These are phyloP conservation scores for Styela plicata DNA, from an alignment of 23 tunicate genomes.

Conservation along the genomic window DNA sequence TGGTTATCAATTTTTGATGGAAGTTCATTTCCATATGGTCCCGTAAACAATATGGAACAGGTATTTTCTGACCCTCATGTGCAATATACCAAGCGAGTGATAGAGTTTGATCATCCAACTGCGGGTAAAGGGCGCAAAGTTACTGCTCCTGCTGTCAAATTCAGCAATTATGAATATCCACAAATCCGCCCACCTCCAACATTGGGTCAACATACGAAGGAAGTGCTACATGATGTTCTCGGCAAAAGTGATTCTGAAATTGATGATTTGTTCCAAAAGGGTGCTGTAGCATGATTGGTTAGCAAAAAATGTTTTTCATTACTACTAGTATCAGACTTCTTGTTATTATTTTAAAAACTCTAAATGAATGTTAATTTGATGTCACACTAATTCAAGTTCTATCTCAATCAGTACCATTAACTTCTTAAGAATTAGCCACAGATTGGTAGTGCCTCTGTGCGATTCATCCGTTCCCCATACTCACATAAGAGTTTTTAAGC, in stretches of 20 bases:
- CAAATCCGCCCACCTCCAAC: conserved; percentile 41
- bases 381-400: too few species aligned
- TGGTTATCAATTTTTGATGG: conserved; percentile 71
- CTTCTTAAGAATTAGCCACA: too few species aligned
- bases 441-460: too few species aligned
- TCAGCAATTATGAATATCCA: conserved; percentile 22
- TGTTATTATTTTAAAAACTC: too few species aligned
- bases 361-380: too few species aligned
- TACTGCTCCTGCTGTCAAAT: conserved; percentile 84
- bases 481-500: too few species aligned
- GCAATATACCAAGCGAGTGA: conserved; percentile 40
- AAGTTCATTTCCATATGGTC: conserved; percentile 81
- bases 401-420: too few species aligned
- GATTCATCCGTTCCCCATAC: too few species aligned
- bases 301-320: too few species aligned
- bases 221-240: conserved; percentile 43
- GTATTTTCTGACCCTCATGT: conserved; percentile 87
- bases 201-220: conserved; percentile 71
- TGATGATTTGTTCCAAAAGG: conserved; percentile 9
- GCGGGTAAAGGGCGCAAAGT: conserved; percentile 41
- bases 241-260: conserved; percentile 31
- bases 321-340: too few species aligned
- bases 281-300: conserved; percentile 33
- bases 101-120: conserved; percentile 50
- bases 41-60: conserved; percentile 72